Base-by-base conservation (phyloP, 2,113 vertebrate genomes). In the Pyxicephalus adspersus region DNA sequence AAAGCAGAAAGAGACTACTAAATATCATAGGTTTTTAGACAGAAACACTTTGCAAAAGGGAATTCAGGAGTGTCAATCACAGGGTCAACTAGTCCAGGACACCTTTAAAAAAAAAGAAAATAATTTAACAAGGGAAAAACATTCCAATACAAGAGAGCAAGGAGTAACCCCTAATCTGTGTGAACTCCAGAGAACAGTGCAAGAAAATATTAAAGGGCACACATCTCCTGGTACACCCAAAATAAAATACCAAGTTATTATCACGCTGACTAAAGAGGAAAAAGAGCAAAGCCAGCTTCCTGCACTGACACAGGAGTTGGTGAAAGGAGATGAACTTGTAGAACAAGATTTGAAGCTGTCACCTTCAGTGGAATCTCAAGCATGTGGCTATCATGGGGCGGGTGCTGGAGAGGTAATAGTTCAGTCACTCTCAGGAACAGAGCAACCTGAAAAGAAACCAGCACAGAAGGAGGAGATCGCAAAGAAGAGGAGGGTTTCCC, bases 301-400 rank as follows among this genome's bases (percentile, higher is more conserved):
- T 64, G 54, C 2, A 18, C 16, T 28, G 80, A 61, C 60, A 74
- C 51, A 19, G 26, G 29, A 31, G 23, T 13, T 65, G 26, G 28
- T 66, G 51, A 82, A 55, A 75, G 61, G 31, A 2, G 23, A 75
- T n/a, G 71, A 82, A 75, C 80, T 66, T 26, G 80, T 54, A 66
- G 71, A 31, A 75, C 80, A 51, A 66, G 80, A 82, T 75, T 23
- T 34, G 15, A 29, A 63, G 50, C 64, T 75, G 80, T 82, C 80
- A 82, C 71, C 71, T 66, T 66, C 51, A 51, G 20, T 58, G 80
- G 80, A 82, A 82, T 82, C 26, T 75, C 80, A 74, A 51, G 71
- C 80, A 82, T 82, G 50, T 75, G 63, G 28, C 51, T 55, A n/a
- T 23, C 5, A 58, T 66, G 63, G 71, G 80, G 80, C 61, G 71